Evolutionary conservation across 2,888 invertebrate genomes (phyloP).

Genomic region (Drosophila trichaetosa): DNA sequence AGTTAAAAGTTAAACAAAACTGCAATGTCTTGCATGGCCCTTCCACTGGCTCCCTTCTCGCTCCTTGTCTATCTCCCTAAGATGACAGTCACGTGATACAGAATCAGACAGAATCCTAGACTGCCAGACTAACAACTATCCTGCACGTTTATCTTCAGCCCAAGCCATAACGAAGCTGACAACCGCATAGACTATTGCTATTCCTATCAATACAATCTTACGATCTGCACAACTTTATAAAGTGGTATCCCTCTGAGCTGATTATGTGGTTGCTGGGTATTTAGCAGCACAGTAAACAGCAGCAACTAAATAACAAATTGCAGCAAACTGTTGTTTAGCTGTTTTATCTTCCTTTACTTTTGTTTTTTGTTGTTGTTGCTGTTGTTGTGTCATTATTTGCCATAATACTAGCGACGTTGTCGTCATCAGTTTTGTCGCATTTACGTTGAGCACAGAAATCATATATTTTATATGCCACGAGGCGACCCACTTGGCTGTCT

Average conservation of each 20-base stretch:
- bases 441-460: constrained; percentile 62
- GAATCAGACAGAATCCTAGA: constrained; percentile 10
- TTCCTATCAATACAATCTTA: neutral
- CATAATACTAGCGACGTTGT: constrained; percentile 66
- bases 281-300: constrained; percentile 1
- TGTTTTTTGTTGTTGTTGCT: constrained; percentile 30
- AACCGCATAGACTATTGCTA: neutral
- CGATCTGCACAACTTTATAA: neutral
- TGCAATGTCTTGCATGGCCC: constrained; percentile 44
- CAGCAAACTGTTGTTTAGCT: constrained; percentile 64
- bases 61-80: constrained; percentile 12
- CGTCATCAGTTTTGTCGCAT: constrained; percentile 76
- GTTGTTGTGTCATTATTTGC: constrained; percentile 64
- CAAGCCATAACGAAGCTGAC: neutral
- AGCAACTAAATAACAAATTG: constrained; percentile 48
- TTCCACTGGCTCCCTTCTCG: neutral
- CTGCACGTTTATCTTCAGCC: neutral
- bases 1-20: constrained; percentile 74
- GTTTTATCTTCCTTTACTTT: constrained; percentile 23
- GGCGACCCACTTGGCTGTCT: constrained; percentile 27
- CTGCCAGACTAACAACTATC: constrained; percentile 7
- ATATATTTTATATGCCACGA: constrained; percentile 58
- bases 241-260: neutral
- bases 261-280: neutral
- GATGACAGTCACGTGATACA: constrained; percentile 48